Evolutionary conservation across 1,140 invertebrate genomes (phyloP).

Genomic region (Vanessa atalanta): DNA sequence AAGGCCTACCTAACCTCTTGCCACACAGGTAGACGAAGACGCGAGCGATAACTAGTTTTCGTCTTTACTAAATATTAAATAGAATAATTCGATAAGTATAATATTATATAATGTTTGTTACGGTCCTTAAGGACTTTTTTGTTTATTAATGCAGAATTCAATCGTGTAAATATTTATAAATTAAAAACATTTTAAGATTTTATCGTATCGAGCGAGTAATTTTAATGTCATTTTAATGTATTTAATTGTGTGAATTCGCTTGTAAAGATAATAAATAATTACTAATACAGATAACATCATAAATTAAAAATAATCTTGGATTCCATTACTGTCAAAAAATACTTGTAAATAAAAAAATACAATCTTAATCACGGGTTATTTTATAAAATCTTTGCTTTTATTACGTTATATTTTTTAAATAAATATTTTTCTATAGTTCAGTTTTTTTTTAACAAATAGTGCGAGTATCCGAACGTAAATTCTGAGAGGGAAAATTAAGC

Average conservation of each 20-base stretch:
- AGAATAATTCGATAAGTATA: too few relatives aligned
- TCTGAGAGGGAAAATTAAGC: neutral
- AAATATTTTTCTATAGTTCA: neutral
- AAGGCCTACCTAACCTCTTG: too few relatives aligned
- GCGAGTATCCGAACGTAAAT: neutral
- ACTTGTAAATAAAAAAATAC: too few relatives aligned
- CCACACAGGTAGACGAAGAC: too few relatives aligned
- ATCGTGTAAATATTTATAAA: neutral
- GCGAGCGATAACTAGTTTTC: too few relatives aligned
- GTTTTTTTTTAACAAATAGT: neutral
- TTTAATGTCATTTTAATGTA: neutral
- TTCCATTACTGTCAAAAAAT: too few relatives aligned
- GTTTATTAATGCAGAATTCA: neutral
- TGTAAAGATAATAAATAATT: constrained; percentile 1
- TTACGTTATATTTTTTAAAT: neutral
- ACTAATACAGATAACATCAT: neutral
- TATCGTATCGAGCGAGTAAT: neutral
- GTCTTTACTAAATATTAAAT: too few relatives aligned
- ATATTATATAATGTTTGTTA: too few relatives aligned
- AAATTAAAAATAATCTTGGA: too few relatives aligned
- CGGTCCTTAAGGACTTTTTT: too few relatives aligned
- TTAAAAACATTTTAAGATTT: neutral
- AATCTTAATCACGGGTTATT: too few relatives aligned
- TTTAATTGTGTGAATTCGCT: neutral
- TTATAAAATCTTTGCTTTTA: too few relatives aligned